Evolutionary conservation across 2,797 vertebrate species (phyloP).

Genomic region (Emys orbicularis): DNA sequence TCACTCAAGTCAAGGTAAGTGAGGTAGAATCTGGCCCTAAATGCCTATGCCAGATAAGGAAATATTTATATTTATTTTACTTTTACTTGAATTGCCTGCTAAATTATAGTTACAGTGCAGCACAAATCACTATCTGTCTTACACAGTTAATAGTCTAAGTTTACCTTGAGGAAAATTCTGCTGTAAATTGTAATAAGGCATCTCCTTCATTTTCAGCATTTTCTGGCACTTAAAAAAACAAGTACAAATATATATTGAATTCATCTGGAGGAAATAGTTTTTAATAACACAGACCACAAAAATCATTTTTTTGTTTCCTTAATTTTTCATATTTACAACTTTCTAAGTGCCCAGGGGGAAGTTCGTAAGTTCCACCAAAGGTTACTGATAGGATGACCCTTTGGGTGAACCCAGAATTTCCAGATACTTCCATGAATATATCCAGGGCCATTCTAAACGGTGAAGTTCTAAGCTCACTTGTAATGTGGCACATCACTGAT

Average conservation of each 20-base stretch:
- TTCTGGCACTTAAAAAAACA: conserved; percentile 92
- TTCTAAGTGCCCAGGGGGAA: background rate
- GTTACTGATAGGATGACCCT: background rate
- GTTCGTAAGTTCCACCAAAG: background rate
- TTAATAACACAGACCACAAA: background rate
- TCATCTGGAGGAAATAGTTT: background rate
- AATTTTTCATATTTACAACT: background rate
- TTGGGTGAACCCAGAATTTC: conserved; percentile 5
- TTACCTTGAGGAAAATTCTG: conserved; percentile 99
- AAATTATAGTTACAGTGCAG: background rate
- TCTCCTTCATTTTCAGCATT: conserved; percentile 99
- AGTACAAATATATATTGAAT: conserved; percentile 35
- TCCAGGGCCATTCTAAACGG: conserved; percentile 22
- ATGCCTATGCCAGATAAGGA: background rate
- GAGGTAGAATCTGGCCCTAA: background rate
- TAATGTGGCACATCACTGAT: background rate
- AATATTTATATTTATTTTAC: conserved; percentile 6
- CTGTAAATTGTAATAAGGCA: conserved; percentile 99
- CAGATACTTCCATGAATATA: background rate
- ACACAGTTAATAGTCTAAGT: conserved; percentile 44
- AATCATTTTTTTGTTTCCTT: background rate
- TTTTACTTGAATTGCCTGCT: conserved; percentile 23
- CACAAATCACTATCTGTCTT: conserved; percentile 47
- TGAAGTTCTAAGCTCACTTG: background rate
- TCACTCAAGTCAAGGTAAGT: background rate